Evolutionary conservation across 2,888 invertebrate species (phyloP).

Genomic region (Eupithecia inturbata): DNA sequence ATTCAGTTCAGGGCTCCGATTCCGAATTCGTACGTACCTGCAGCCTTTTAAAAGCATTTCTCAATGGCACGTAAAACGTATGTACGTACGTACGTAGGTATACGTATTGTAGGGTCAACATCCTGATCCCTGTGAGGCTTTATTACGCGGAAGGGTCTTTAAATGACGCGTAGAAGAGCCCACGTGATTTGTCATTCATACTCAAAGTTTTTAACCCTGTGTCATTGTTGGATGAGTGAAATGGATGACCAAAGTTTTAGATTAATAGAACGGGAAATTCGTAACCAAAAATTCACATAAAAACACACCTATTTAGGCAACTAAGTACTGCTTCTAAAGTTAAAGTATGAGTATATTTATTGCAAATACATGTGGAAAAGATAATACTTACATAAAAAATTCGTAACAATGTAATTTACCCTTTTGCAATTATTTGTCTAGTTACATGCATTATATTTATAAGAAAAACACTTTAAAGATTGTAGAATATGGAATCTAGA

Average conservation of each 20-base stretch:
- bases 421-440: no score
- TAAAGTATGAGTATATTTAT: no score
- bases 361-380: no score
- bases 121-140: conserved; percentile 51
- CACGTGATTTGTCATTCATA: conserved; percentile 28
- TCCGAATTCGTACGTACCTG: not conserved
- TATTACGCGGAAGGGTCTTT: conserved; percentile 54
- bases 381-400: no score
- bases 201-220: conserved; percentile 18
- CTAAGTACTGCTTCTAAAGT: not conserved
- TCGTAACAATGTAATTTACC: no score
- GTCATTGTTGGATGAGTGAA: conserved; percentile 16
- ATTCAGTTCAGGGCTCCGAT: not conserved
- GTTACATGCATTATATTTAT: no score
- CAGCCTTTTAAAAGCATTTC: not conserved
- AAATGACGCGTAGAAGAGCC: conserved; percentile 42
- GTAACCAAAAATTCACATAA: not conserved
- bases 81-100: not conserved
- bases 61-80: not conserved
- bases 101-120: conserved; percentile 52
- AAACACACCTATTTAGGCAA: not conserved
- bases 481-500: no score
- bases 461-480: no score
- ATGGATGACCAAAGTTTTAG: conserved; percentile 11
- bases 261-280: not conserved